A percentile compares a stretch with the other conserved stretches of the same genome.
Conservation (phyloP, 2,113 vertebrate species). For the human region GRCh38 chr7:26290501-26291000, state of each 20-base stretch:
- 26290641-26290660: background rate
- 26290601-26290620: background rate
- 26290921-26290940: accelerated
- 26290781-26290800: too few relatives aligned
- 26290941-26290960: too few relatives aligned
- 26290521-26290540: too few relatives aligned
- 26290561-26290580: background rate
- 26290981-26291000: too few relatives aligned
- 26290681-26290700: background rate
- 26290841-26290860: too few relatives aligned
- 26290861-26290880: too few relatives aligned
- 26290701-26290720: background rate
- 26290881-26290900: too few relatives aligned
- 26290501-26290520: too few relatives aligned
- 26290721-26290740: background rate
- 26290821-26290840: too few relatives aligned
- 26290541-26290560: background rate
- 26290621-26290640: background rate
- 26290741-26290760: background rate
- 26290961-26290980: too few relatives aligned
- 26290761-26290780: background rate
- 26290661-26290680: constrained; percentile 26
- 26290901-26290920: too few relatives aligned
- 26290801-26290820: too few relatives aligned
- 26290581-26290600: background rate